These are phyloP conservation scores for Calyptommatus sinebrachiatus DNA, from an alignment of 2,113 vertebrate species.

Conservation along the genomic window DNA sequence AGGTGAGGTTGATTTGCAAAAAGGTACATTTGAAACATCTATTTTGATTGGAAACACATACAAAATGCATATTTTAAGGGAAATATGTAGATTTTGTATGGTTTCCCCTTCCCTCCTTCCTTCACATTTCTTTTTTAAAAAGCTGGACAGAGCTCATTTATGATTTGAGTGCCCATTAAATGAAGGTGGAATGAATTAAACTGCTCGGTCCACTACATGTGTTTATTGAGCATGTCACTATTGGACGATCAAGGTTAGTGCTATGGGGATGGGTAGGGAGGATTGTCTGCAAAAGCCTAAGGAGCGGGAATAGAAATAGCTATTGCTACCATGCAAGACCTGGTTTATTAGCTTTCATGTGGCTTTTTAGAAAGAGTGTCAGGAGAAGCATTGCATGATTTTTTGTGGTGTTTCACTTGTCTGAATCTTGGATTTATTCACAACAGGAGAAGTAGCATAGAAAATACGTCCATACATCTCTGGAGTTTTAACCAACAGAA, in stretches of 20 bases:
- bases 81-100: too few relatives aligned
- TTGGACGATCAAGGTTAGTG: not conserved
- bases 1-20: too few relatives aligned
- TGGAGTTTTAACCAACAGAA: conserved; percentile 7
- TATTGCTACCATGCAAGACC: not conserved
- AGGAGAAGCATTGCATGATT: not conserved
- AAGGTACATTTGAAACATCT: too few relatives aligned
- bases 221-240: not conserved
- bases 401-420: conserved; percentile 23
- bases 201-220: too few relatives aligned
- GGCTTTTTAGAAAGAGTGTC: conserved; percentile 14
- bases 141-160: too few relatives aligned
- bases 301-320: conserved; percentile 13
- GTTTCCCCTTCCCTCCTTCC: too few relatives aligned
- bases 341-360: not conserved
- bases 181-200: too few relatives aligned
- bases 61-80: too few relatives aligned
- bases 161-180: too few relatives aligned
- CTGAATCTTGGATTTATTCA: conserved; percentile 37
- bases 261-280: not conserved
- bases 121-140: too few relatives aligned
- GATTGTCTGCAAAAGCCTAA: not conserved
- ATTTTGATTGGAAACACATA: too few relatives aligned
- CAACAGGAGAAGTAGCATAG: not conserved
- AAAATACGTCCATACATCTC: conserved; percentile 16